Percentiles rank a stretch among this genome's conserved stretches.
phyloP scores from a whole-genome alignment of 2,113 vertebrate genomes.

The Cyanoderma ruficeps region DNA sequence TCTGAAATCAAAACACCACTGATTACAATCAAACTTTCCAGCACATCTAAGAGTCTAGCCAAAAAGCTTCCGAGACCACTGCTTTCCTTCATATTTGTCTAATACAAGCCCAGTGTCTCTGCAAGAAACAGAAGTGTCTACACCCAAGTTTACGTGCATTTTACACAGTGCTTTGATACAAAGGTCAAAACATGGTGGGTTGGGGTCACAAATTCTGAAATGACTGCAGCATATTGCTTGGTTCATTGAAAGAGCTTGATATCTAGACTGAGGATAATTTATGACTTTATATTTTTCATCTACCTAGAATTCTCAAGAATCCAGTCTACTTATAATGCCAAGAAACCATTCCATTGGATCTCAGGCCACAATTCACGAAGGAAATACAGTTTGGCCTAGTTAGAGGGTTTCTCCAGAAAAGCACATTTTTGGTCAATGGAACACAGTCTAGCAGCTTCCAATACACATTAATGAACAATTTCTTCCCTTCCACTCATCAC shows the following conservation, averaged over 20 bases:
- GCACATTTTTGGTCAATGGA: background rate
- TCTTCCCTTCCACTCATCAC: background rate
- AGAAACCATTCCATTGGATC: background rate
- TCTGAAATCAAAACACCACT: background rate
- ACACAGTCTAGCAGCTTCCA: background rate
- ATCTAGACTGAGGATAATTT: background rate
- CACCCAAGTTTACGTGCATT: fast-evolving
- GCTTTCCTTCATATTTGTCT: background rate
- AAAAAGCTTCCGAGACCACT: background rate
- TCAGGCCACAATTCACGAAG: background rate
- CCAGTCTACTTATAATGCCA: background rate
- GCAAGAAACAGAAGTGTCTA: background rate
- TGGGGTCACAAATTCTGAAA: background rate
- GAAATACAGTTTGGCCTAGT: background rate
- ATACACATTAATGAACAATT: background rate
- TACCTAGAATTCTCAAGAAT: background rate
- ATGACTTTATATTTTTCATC: background rate
- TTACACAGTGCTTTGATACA: background rate
- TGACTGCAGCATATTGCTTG: background rate
- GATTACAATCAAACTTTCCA: background rate
- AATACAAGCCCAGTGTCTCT: fast-evolving
- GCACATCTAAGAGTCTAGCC: background rate
- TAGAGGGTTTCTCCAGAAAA: background rate
- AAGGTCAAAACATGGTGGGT: background rate
- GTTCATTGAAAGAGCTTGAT: background rate